phyloP scores from a whole-genome alignment of 2,797 vertebrate genomes.

The Falco concolor region DNA sequence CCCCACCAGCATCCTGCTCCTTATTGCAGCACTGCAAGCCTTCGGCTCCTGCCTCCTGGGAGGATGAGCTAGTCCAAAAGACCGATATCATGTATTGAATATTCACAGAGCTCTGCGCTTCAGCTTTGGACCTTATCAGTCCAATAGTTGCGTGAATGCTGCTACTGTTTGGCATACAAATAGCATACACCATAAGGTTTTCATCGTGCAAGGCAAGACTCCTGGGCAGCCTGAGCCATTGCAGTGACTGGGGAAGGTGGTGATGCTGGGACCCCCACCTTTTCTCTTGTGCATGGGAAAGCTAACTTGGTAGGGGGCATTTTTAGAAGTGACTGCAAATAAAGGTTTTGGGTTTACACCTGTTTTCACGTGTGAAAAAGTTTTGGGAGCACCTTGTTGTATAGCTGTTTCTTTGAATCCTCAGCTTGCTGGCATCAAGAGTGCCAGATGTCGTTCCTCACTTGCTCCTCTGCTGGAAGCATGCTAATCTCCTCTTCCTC shows the following conservation, averaged over 20 bases:
- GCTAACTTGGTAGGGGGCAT: neutral
- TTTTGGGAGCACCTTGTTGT: neutral
- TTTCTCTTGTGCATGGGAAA: accelerated
- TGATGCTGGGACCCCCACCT: neutral
- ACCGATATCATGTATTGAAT: accelerated
- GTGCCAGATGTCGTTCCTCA: neutral
- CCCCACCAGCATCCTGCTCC: neutral
- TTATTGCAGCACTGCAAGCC: neutral
- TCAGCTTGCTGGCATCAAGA: neutral
- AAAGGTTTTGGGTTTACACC: neutral
- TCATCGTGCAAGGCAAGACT: neutral
- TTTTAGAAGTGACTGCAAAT: neutral
- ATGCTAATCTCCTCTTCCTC: neutral
- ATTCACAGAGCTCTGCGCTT: neutral
- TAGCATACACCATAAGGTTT: neutral
- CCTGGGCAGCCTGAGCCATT: neutral
- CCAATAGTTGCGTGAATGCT: neutral
- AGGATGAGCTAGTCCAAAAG: neutral
- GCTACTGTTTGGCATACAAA: neutral
- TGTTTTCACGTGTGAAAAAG: neutral
- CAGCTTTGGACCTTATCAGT: neutral
- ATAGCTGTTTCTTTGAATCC: neutral
- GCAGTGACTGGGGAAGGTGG: neutral
- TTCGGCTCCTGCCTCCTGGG: neutral
- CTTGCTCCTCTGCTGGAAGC: neutral